Conservation (phyloP, 2,113 vertebrate genomes). For the Odobenus rosmarus region DNA sequence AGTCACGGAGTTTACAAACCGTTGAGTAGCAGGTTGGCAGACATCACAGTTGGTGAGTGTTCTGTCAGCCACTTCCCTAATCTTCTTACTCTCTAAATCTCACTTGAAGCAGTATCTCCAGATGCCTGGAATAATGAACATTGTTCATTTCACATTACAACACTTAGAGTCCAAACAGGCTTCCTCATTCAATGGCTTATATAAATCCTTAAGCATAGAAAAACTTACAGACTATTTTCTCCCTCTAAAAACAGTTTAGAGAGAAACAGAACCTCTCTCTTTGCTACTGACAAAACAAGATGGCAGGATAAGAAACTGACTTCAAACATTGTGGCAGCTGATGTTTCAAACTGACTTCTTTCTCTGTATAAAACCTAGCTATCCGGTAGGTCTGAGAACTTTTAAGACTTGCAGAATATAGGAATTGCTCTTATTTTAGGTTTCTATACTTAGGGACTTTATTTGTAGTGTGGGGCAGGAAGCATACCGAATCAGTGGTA, state of each 20-base stretch:
- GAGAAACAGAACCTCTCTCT: neutral
- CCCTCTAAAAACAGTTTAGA: conserved; percentile 3
- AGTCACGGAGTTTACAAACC: neutral
- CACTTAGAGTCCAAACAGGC: neutral
- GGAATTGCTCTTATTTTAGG: neutral
- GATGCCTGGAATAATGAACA: neutral
- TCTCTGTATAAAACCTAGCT: neutral
- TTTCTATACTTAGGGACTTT: neutral
- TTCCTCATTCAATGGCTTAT: neutral
- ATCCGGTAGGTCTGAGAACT: neutral
- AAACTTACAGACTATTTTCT: neutral
- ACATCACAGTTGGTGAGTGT: neutral
- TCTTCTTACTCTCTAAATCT: neutral
- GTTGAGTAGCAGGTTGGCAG: neutral
- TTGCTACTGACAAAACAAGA: neutral
- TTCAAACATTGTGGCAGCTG: neutral
- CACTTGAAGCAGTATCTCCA: neutral
- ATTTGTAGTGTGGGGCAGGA: neutral
- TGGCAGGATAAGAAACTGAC: neutral
- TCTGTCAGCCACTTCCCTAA: neutral
- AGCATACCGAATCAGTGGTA: neutral
- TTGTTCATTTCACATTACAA: neutral
- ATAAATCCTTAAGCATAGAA: neutral
- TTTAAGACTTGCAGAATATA: neutral
- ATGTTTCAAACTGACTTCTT: neutral